Evolutionary conservation across 2,113 vertebrate genomes (phyloP).

Genomic region (Montifringilla adamsi): DNA sequence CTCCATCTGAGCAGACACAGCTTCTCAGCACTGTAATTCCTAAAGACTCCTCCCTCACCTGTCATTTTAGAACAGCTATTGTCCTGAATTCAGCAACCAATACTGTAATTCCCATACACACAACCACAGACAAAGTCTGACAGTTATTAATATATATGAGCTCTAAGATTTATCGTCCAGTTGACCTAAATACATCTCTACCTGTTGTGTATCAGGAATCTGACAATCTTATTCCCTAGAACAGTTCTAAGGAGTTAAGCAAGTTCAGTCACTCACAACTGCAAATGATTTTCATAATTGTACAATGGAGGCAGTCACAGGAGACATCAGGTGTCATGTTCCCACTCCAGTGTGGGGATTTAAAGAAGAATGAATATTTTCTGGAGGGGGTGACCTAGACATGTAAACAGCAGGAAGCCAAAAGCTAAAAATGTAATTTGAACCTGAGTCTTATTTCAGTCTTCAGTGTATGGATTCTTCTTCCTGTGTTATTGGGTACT

Average conservation of each 20-base stretch:
- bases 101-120: not conserved
- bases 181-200: conserved; percentile 51
- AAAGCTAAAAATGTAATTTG: not conserved
- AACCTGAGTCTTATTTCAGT: not conserved
- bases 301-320: not conserved
- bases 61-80: conserved; percentile 1
- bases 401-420: not conserved
- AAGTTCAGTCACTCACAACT: not conserved
- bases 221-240: not conserved
- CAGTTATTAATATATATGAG: conserved; percentile 34
- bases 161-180: conserved; percentile 1
- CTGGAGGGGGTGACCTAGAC: not conserved
- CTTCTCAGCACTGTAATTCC: not conserved
- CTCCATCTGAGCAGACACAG: not conserved
- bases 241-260: not conserved
- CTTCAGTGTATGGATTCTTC: not conserved
- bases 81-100: conserved; percentile 36
- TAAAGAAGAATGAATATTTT: not conserved
- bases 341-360: not conserved
- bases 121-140: not conserved
- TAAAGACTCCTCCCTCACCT: not conserved
- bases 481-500: not conserved
- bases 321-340: not conserved
- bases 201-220: not conserved
- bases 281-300: not conserved